Conservation (phyloP, 2,797 vertebrate genomes). For the Paratrypauchen microcephalus region DNA sequence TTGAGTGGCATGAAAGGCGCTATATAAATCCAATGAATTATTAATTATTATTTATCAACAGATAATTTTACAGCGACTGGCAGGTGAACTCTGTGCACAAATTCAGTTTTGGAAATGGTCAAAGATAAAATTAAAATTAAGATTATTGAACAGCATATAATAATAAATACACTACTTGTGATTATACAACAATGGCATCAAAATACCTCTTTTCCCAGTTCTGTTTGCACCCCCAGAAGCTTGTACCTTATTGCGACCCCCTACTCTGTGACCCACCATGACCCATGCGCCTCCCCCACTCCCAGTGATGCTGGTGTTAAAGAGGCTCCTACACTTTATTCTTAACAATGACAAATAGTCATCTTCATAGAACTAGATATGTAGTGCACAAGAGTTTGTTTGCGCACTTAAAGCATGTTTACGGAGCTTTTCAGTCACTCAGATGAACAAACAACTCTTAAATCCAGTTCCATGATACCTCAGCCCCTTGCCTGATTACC, state of each 20-base stretch:
- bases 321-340: background rate
- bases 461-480: background rate
- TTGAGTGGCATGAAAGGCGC: no score
- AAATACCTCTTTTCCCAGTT: constrained; percentile 1
- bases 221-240: constrained; percentile 2
- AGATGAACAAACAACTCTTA: background rate
- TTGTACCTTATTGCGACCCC: background rate
- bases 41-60: no score
- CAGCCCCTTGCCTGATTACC: background rate
- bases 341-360: background rate
- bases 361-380: background rate
- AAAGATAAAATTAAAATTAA: background rate
- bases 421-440: background rate
- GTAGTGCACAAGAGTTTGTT: background rate
- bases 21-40: no score
- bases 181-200: background rate
- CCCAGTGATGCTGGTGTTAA: background rate
- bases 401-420: background rate
- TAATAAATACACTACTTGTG: background rate
- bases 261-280: constrained; percentile 15
- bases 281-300: constrained; percentile 16
- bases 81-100: background rate
- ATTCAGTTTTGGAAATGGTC: background rate
- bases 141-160: background rate
- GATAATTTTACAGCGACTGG: background rate